Base-by-base conservation (phyloP, 53 echinoderm and acorn worm species). In the Temnopleurus reevesii region DNA sequence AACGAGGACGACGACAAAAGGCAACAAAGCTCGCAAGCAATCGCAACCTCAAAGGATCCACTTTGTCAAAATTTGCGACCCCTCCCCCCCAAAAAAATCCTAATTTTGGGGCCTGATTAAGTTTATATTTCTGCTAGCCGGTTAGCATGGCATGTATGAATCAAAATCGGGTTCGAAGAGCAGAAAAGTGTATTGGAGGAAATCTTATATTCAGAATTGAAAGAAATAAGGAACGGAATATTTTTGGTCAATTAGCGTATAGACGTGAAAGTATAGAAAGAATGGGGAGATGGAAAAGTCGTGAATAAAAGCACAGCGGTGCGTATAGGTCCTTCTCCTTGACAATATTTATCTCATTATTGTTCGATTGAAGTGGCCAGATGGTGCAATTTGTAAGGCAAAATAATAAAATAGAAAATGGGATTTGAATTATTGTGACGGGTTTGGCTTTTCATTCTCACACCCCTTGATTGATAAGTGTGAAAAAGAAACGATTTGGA, bases 401-500 rank as follows among this genome's bases (percentile, higher is more conserved):
- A 29, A 9, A 17, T 18, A 65, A 65, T 18, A 33, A 65, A 65
- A 23, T 36, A 65, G 59, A 65, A 19, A 17, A 34, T 65, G 13
- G 35, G 19, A 65, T 65, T 17, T 3, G 35, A 65, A 65, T 36
- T 65, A 65, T 33, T 64, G 10, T 6, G 65, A 65, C 35, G 35
- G 36, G n/a, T 36, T 19, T 64, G 65, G n/a, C 65, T 65, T 49
- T 65, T 17, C 35, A 13, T 34, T 18, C 18, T 35, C 33, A 65
- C 65, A 65, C 65, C 34, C 35, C 65, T 34, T 65, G 65, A 65
- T 65, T 65, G 65, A 18, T 34, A 65, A 5, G 65, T 65, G 65
- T 65, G 13, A 65, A 18, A 65, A 65, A 34, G 33, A 65, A 65
- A 65, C 35, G 65, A 65, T 15, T 17, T 34, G 34, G 65, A 33